Evolutionary conservation across 2,797 vertebrate genomes (phyloP).

Genomic region (Siniperca undulata): DNA sequence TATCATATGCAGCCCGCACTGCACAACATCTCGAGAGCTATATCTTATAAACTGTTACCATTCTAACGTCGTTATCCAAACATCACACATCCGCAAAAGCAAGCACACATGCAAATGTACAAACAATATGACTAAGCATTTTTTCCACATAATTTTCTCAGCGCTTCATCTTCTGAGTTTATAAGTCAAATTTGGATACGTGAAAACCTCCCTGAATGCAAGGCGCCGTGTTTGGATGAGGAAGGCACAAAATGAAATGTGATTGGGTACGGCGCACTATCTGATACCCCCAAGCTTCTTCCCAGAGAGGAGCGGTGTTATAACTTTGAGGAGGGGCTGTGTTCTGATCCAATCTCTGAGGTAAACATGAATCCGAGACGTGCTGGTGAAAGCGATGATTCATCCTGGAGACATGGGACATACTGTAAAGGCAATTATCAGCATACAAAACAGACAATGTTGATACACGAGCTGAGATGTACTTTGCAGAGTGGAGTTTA

Average conservation of each 20-base stretch:
- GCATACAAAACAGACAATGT: constrained; percentile 39
- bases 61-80: constrained; percentile 18
- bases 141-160: constrained; percentile 2
- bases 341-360: constrained; percentile 61
- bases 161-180: constrained; percentile 20
- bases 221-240: constrained; percentile 12
- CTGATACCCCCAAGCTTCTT: constrained; percentile 47
- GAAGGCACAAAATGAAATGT: constrained; percentile 35
- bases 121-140: constrained; percentile 5
- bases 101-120: constrained; percentile 3
- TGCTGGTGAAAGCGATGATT: constrained; percentile 42
- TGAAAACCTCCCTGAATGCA: constrained; percentile 35
- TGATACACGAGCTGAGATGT: constrained; percentile 39
- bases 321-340: constrained; percentile 35
- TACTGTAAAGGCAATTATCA: constrained; percentile 64
- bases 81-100: constrained; percentile 23
- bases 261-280: constrained; percentile 36
- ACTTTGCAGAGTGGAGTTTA: constrained; percentile 46
- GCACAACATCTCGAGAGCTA: constrained; percentile 28
- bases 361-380: constrained; percentile 46
- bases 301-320: not conserved
- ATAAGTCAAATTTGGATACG: constrained; percentile 23
- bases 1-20: constrained; percentile 36
- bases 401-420: constrained; percentile 36
- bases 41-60: constrained; percentile 25